Evolutionary conservation across 1,140 invertebrate species (phyloP), one percentile per base, ranked within the genome.

Genomic region (Nasonia longicornis): DNA sequence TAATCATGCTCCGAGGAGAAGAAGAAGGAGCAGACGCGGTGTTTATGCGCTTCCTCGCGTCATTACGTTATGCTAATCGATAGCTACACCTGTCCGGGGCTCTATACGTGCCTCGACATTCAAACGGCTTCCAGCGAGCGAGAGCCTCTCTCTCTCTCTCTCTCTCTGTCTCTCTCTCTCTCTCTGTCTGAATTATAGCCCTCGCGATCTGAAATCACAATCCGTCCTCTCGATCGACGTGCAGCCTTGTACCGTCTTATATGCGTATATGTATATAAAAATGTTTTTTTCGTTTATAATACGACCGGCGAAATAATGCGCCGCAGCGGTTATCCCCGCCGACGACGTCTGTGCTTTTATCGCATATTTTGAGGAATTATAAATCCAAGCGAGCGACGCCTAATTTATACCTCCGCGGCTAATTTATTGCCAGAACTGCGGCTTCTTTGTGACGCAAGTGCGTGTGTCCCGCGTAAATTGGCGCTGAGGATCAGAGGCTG

Each of bases 31-130:
- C 22, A 67, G 71, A 77, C 31, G 73, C 81, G 79, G 76, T 84
- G 76, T 85, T 86, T 86, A 85, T 79, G 80, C 79, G 79, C 69
- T 82, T 71, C 63, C 64, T 79, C 78, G 73, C 58, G 73, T 84
- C 85, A 83, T 85, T 85, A 86, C 85, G 84, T 84, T 85, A 86
- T 86, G 85, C 84, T 85, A 85, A 86, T 86, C 84, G 83, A 84
- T 85, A 76, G 66, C 82, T 84, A 85, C 84, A 86, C 84, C 84
- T 86, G 85, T 86, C 81, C 67, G n/a, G 12, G 35, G 45, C 38
- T 3, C 38, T 52, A 63, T 63, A 67, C 69, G 52, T 35, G 82
- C 79, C 67, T 79, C 67, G 73, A 82, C 71, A 80, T 83, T 83
- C 77, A 77, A 81, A 84, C 70, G 63, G 78, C 76, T 81, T 42